phyloP scores from a whole-genome alignment of 2,888 invertebrate genomes.

The Neoaliturus tenellus region DNA sequence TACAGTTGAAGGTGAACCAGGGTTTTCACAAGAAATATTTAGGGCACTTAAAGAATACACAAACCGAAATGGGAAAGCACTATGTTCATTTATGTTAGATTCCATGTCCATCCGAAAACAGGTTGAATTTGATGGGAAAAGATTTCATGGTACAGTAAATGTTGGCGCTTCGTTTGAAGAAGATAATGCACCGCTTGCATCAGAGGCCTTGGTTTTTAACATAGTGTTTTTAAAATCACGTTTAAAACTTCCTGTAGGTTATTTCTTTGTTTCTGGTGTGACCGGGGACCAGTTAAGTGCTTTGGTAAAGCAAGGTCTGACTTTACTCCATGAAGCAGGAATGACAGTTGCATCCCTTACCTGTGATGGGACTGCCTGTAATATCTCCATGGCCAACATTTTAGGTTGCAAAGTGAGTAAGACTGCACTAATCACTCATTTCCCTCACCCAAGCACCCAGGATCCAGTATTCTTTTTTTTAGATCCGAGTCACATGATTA shows the following conservation, averaged over 20 bases:
- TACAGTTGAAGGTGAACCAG: background rate
- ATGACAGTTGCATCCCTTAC: constrained; percentile 30
- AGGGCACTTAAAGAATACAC: constrained; percentile 40
- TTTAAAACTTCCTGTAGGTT: constrained; percentile 48
- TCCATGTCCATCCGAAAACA: constrained; percentile 54
- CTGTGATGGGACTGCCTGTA: background rate
- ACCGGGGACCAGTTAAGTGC: constrained; percentile 28
- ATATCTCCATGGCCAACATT: constrained; percentile 5
- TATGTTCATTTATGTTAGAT: constrained; percentile 54
- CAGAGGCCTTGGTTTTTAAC: constrained; percentile 54
- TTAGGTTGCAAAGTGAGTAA: constrained; percentile 28
- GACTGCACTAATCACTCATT: constrained; percentile 32
- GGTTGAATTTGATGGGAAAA: constrained; percentile 15
- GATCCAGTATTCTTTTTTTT: constrained; percentile 61
- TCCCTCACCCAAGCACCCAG: constrained; percentile 56
- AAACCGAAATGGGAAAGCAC: background rate
- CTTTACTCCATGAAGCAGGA: constrained; percentile 12
- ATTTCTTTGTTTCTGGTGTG: constrained; percentile 32
- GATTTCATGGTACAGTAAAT: constrained; percentile 57
- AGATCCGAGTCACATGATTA: constrained; percentile 63
- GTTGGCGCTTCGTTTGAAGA: constrained; percentile 23
- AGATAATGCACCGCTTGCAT: constrained; percentile 38
- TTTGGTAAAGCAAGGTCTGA: constrained; percentile 11
- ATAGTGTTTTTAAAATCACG: constrained; percentile 45
- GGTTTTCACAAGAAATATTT: constrained; percentile 45